phyloP scores from a whole-genome alignment of 2,888 invertebrate species.

The Dysmachus trigonus region DNA sequence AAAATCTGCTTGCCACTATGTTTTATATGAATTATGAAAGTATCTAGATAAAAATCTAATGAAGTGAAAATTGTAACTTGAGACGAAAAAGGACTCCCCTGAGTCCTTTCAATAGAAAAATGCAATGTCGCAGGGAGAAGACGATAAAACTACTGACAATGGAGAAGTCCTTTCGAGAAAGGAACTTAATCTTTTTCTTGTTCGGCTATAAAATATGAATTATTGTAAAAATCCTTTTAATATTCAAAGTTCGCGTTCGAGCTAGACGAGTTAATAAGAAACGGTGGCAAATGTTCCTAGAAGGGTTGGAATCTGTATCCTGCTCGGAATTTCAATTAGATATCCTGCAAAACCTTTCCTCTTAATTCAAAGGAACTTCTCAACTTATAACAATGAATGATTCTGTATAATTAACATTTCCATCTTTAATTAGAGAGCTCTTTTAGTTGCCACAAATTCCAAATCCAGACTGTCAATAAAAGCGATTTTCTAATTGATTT shows the following conservation, averaged over 20 bases:
- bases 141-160: conserved; percentile 9
- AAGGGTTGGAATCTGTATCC: background rate
- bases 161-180: background rate
- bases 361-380: background rate
- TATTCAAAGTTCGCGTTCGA: background rate
- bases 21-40: conserved; percentile 15
- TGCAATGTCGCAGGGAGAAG: background rate
- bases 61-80: conserved; percentile 38
- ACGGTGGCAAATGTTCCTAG: background rate
- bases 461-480: background rate
- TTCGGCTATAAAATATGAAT: conserved; percentile 12
- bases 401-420: background rate
- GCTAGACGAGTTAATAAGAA: background rate
- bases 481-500: conserved; percentile 1
- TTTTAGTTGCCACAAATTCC: background rate
- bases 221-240: conserved; percentile 33
- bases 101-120: conserved; percentile 9
- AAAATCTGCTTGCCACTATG: background rate
- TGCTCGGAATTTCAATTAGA: background rate
- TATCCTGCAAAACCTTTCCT: too few relatives aligned
- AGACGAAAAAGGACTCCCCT: background rate
- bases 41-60: conserved; percentile 32
- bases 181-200: background rate
- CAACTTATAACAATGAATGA: background rate
- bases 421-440: background rate